Conservation (phyloP, 35 echinoderm and acorn worm species). For the Ophiothrix spiculata region DNA sequence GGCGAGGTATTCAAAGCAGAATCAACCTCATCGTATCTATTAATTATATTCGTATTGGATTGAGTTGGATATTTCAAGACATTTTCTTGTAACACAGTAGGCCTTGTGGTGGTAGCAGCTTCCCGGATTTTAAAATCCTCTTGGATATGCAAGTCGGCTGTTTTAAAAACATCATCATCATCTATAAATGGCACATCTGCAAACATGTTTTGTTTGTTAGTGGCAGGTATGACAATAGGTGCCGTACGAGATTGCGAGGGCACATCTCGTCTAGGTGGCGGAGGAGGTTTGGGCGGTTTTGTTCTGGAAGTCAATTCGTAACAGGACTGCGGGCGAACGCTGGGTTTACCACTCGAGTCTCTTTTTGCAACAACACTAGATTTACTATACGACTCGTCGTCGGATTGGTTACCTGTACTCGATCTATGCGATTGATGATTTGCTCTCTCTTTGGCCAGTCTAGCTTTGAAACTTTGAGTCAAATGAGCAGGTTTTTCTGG, state of each 20-base stretch:
- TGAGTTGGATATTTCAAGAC: constrained; percentile 7
- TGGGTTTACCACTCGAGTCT: neutral
- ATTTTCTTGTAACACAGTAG: neutral
- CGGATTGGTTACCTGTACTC: neutral
- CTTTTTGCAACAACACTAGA: neutral
- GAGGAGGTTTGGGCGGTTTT: neutral
- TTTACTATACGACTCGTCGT: neutral
- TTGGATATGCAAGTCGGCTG: neutral
- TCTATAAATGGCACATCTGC: constrained; percentile 2
- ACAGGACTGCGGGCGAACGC: neutral
- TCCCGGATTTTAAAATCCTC: neutral
- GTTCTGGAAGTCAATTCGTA: neutral
- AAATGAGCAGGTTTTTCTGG: neutral
- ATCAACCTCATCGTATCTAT: neutral
- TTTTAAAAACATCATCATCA: constrained; percentile 11
- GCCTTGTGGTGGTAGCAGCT: neutral
- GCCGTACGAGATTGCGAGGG: neutral
- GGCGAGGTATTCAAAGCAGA: neutral
- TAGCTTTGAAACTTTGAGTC: neutral
- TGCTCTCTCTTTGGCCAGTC: neutral
- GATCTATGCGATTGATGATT: neutral
- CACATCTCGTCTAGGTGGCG: neutral
- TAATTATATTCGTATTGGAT: neutral
- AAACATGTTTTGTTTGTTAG: neutral
- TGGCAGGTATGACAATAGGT: neutral